Percentiles rank a stretch among this genome's conserved stretches.
Conservation (phyloP, 2,888 invertebrate genomes). For the Eupeodes luniger region DNA sequence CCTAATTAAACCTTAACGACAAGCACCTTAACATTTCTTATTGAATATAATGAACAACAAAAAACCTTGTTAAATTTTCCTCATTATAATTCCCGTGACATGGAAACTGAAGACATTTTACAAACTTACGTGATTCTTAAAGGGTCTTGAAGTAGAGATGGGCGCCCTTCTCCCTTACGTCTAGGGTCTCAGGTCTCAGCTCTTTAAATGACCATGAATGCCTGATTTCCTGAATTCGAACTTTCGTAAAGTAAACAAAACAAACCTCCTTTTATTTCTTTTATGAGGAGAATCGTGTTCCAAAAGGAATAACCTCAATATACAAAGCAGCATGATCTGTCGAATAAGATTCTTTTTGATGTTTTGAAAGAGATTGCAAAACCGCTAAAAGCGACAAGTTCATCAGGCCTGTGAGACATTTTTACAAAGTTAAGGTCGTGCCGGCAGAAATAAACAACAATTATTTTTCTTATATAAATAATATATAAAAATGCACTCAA, state of each 20-base stretch:
- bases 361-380: slow-evolving; percentile 13
- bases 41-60: background rate
- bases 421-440: slow-evolving; percentile 21
- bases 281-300: background rate
- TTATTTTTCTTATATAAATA: background rate
- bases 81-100: background rate
- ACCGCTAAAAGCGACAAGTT: slow-evolving; percentile 20
- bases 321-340: background rate
- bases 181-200: background rate
- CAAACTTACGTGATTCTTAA: background rate
- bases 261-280: background rate
- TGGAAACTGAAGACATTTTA: background rate
- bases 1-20: background rate
- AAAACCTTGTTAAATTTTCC: background rate
- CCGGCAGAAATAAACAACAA: slow-evolving; percentile 10
- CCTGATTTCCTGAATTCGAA: slow-evolving; percentile 26
- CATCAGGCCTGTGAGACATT: slow-evolving; percentile 1
- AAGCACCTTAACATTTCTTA: background rate
- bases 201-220: slow-evolving; percentile 10
- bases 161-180: background rate
- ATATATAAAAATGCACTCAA: background rate
- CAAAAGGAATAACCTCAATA: background rate
- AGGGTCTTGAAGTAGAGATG: background rate
- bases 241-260: slow-evolving; percentile 21
- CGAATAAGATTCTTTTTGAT: background rate